Evolutionary conservation across 2,888 invertebrate genomes (phyloP).

Genomic region (Rhaphigaster nebulosa): DNA sequence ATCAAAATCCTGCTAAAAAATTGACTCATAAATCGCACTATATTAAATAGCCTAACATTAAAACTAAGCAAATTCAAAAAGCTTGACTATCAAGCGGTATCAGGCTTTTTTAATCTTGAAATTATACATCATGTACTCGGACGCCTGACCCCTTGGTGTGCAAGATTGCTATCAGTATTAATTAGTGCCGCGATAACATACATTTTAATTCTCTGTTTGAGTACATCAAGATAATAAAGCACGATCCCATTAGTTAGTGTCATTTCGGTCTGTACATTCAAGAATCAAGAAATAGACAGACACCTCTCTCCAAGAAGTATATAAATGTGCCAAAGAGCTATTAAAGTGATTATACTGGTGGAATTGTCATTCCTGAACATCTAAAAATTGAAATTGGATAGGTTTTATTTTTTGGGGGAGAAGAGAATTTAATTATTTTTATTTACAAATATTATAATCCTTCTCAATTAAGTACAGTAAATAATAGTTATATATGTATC

Average conservation of each 20-base stretch:
- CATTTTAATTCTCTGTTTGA: not conserved
- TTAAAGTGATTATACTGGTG: too few relatives aligned
- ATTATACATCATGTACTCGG: not conserved
- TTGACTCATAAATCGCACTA: too few relatives aligned
- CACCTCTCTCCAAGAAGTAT: not conserved
- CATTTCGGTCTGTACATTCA: not conserved
- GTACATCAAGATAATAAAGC: not conserved
- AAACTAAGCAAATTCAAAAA: not conserved
- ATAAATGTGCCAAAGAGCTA: too few relatives aligned
- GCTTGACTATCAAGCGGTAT: not conserved
- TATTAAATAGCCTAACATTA: too few relatives aligned
- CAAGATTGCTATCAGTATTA: not conserved
- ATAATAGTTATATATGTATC: too few relatives aligned
- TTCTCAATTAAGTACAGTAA: too few relatives aligned
- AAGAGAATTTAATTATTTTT: too few relatives aligned
- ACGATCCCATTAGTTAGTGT: not conserved
- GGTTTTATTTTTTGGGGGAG: too few relatives aligned
- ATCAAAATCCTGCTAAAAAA: too few relatives aligned
- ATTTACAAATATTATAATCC: too few relatives aligned
- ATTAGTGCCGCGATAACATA: not conserved
- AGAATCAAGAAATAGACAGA: not conserved
- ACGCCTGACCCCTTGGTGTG: not conserved
- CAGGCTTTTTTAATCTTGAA: not conserved
- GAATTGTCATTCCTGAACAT: too few relatives aligned
- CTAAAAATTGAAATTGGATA: too few relatives aligned